These are phyloP conservation scores for Setipinna tenuifilis DNA, from an alignment of 2,797 vertebrate genomes.

Conservation along the genomic window DNA sequence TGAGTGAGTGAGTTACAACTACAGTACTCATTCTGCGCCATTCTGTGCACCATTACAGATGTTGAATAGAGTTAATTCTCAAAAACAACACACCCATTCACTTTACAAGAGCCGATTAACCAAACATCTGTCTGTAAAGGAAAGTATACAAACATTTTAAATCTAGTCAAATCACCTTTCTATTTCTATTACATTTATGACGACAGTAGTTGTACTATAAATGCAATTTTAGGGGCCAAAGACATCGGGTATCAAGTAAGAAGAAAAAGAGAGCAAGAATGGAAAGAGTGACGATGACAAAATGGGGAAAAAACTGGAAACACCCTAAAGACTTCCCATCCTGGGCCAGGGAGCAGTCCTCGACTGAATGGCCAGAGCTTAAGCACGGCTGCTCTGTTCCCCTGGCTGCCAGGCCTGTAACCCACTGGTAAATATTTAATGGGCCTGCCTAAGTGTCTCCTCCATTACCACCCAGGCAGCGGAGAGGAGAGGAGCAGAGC, in stretches of 20 bases:
- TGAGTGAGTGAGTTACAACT: neutral
- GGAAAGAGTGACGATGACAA: too few species aligned
- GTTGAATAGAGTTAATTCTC: neutral
- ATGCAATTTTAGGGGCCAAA: too few species aligned
- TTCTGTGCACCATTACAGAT: neutral
- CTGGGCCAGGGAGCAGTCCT: slow-evolving; percentile 35
- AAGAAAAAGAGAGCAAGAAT: too few species aligned
- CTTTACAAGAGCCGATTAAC: neutral
- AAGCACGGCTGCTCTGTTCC: slow-evolving; percentile 41
- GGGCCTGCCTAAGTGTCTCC: slow-evolving; percentile 56
- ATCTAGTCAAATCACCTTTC: too few species aligned
- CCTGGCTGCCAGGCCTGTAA: slow-evolving; percentile 57
- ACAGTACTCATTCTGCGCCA: neutral
- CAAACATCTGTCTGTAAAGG: neutral
- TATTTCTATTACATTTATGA: too few species aligned
- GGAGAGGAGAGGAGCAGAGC: neutral
- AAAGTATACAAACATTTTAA: too few species aligned
- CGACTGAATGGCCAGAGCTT: neutral
- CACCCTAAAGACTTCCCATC: too few species aligned
- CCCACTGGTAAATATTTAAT: slow-evolving; percentile 71
- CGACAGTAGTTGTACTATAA: too few species aligned
- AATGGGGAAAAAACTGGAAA: too few species aligned
- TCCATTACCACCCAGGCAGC: slow-evolving; percentile 51
- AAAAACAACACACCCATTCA: neutral
- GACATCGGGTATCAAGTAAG: too few species aligned